Base-by-base conservation (phyloP, 2,797 vertebrate species). In the Zonotrichia albicollis region DNA sequence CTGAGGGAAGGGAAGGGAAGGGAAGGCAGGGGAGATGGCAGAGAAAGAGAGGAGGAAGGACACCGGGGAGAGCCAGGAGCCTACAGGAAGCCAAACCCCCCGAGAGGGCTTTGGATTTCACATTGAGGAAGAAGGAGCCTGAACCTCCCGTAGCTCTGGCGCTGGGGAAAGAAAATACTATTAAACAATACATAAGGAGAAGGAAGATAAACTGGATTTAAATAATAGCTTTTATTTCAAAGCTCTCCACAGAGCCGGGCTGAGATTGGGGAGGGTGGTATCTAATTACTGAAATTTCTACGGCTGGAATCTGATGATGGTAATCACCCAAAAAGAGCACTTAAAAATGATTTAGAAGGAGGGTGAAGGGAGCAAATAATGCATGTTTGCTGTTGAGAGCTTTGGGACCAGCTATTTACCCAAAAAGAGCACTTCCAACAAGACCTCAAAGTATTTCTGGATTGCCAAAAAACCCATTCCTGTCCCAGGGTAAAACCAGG, bases 191-290 rank as follows among this genome's bases (percentile, higher is more conserved):
- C 36, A 36, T 50, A 55, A 60, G 43, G 87, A 93, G 50, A 71
- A 79, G 71, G 80, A 94, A 93, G 90, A 92, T 46, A 89, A 95
- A 91, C 67, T 42, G 25, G 40, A 87, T 94, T 87, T 73, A 93
- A 93, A 95, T 27, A 86, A 86, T 61, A 67, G 88, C 55, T 95
- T 95, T 90, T 74, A 74, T 92, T 93, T 94, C 93, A 95, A 94
- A 96, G 94, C 89, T 68, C 68, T 92, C 81, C 45, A 42, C 65
- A 65, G 73, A 85, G 50, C 65, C 73, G 45, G 62, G 92, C 75
- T 95, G 86, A 72, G 74, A 65, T 0, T 58, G 54, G 90, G 68
- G 89, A 93, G 58, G 53, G 36, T 57, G 45, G 83, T 60, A 79
- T 92, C 89, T 95, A 74, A 93, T 92, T 83, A 89, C 81, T 58